Conservation (phyloP, 2,113 vertebrate genomes). For the Chroicocephalus ridibundus region DNA sequence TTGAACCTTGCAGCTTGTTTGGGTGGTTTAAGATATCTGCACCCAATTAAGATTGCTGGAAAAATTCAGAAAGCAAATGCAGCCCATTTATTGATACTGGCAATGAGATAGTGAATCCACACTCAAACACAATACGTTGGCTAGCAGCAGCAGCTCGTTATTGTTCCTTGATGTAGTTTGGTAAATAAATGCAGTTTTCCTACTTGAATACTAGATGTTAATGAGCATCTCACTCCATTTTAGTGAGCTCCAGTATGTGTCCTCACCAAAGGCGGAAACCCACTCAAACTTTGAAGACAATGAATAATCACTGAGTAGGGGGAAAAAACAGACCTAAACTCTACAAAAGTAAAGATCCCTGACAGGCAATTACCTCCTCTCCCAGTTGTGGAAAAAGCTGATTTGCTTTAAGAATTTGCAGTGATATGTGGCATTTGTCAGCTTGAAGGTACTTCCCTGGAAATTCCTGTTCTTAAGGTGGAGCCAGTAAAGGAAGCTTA, state of each 20-base stretch:
- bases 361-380: neutral
- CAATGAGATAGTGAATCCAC: neutral
- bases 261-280: neutral
- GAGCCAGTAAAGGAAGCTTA: neutral
- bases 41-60: neutral
- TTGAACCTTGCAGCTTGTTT: neutral
- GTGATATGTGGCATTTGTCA: neutral
- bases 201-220: neutral
- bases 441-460: neutral
- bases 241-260: neutral
- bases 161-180: neutral
- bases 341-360: neutral
- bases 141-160: neutral
- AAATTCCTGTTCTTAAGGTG: neutral
- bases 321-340: neutral
- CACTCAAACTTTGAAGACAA: neutral
- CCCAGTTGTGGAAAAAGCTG: neutral
- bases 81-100: neutral
- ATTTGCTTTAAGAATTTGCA: neutral
- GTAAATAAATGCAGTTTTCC: neutral
- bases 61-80: neutral
- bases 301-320: neutral
- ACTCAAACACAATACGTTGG: neutral
- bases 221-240: neutral
- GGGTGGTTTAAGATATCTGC: neutral